Evolutionary conservation across 2,797 vertebrate species (phyloP).

Genomic region (Apogon hyalosoma): DNA sequence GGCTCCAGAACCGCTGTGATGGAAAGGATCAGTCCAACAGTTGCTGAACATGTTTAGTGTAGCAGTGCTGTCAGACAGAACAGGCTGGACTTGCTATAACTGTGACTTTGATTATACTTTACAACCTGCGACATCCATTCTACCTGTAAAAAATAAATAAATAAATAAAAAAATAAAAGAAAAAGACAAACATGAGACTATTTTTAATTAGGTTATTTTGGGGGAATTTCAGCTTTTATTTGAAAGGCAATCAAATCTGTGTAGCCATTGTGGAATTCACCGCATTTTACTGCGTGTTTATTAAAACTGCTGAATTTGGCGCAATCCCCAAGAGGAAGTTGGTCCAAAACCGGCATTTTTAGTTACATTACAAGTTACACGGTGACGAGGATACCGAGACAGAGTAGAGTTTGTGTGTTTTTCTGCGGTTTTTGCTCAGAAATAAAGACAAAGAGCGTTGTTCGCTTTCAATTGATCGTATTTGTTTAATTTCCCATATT

Average conservation of each 20-base stretch:
- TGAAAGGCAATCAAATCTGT: slow-evolving; percentile 14
- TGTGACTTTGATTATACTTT: slow-evolving; percentile 49
- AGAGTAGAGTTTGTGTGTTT: slow-evolving; percentile 6
- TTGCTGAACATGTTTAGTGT: slow-evolving; percentile 31
- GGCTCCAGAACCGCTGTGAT: slow-evolving; percentile 46
- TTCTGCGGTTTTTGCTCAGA: no score
- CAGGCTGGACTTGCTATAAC: slow-evolving; percentile 33
- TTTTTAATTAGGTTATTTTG: slow-evolving; percentile 28
- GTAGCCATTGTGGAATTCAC: slow-evolving; percentile 8
- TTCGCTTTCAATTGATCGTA: not conserved
- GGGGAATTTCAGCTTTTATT: slow-evolving; percentile 31
- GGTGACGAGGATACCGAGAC: no score
- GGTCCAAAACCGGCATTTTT: slow-evolving; percentile 21
- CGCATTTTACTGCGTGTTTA: slow-evolving; percentile 29
- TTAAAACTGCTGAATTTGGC: slow-evolving; percentile 30
- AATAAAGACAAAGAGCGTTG: slow-evolving; percentile 7
- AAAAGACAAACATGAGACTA: slow-evolving; percentile 22
- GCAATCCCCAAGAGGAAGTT: not conserved
- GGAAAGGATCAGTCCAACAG: slow-evolving; percentile 7
- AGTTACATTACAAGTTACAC: not conserved
- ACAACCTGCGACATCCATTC: slow-evolving; percentile 32
- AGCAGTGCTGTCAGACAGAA: slow-evolving; percentile 47
- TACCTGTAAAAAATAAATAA: slow-evolving; percentile 32
- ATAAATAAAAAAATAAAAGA: slow-evolving; percentile 24
- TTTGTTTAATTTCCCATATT: slow-evolving; percentile 6